These are phyloP conservation scores for Scaptomyza tumidula DNA, from an alignment of 2,888 invertebrate genomes.

Conservation along the genomic window DNA sequence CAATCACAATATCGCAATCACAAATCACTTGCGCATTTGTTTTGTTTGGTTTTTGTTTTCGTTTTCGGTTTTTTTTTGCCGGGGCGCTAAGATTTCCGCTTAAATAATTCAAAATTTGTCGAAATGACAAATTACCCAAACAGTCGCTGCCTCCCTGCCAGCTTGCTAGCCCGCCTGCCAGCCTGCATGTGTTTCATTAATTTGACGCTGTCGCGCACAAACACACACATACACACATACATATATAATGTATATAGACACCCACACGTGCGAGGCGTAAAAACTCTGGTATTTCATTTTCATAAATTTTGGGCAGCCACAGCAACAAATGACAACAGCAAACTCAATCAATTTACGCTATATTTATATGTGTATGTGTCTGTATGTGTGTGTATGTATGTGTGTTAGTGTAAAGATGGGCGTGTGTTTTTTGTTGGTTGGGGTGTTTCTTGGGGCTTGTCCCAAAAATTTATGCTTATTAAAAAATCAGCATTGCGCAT, in stretches of 20 bases:
- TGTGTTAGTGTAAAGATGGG: conserved; percentile 15
- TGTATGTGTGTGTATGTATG: conserved; percentile 13
- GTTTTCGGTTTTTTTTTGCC: not conserved
- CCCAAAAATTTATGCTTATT: conserved; percentile 70
- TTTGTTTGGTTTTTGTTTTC: conserved; percentile 26
- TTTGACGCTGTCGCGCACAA: conserved; percentile 48
- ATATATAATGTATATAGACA: too few relatives aligned
- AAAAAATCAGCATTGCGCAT: conserved; percentile 73
- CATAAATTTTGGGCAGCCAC: conserved; percentile 69
- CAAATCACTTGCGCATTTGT: conserved; percentile 44
- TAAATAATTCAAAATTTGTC: conserved; percentile 75
- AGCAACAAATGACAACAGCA: conserved; percentile 73
- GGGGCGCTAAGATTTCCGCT: conserved; percentile 66
- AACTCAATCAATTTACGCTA: conserved; percentile 74
- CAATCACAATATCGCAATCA: conserved; percentile 37
- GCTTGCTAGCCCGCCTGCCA: conserved; percentile 23
- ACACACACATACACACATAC: conserved; percentile 5
- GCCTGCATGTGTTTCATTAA: conserved; percentile 73
- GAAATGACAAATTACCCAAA: conserved; percentile 73
- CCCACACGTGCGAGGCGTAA: conserved; percentile 45
- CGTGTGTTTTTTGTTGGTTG: conserved; percentile 9
- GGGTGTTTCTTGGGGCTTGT: conserved; percentile 23
- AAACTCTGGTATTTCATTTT: conserved; percentile 64
- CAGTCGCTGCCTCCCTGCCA: conserved; percentile 13
- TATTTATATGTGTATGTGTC: not conserved